Conservation (phyloP, 2,888 invertebrate genomes). For the Drosophila peninsularis region DNA sequence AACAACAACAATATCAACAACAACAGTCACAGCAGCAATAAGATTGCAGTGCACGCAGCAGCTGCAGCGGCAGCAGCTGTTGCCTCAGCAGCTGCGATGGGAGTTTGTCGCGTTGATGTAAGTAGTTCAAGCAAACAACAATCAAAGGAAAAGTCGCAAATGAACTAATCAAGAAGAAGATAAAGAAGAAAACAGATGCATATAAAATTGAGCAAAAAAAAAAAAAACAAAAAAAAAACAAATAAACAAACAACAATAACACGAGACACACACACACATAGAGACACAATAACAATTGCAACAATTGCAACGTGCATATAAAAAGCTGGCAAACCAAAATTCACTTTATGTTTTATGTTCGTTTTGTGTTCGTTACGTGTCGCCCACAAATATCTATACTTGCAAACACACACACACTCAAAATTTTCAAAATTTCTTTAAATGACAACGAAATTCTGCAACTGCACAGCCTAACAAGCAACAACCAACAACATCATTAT, state of each 20-base stretch:
- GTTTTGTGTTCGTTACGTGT: slow-evolving; percentile 60
- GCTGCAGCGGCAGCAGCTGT: slow-evolving; percentile 57
- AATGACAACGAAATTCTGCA: background rate
- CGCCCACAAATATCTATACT: slow-evolving; percentile 37
- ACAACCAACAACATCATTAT: background rate
- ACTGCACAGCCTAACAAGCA: slow-evolving; percentile 5
- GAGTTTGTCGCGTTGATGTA: slow-evolving; percentile 83
- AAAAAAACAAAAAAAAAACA: background rate
- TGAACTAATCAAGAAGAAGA: slow-evolving; percentile 2
- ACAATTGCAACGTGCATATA: slow-evolving; percentile 7
- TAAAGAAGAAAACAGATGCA: background rate
- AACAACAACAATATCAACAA: slow-evolving; percentile 15
- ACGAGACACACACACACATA: background rate
- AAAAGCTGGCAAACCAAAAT: slow-evolving; percentile 15
- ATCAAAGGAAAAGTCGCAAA: slow-evolving; percentile 1
- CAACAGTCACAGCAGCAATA: slow-evolving; percentile 26
- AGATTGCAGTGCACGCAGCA: slow-evolving; percentile 39
- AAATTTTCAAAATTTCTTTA: background rate
- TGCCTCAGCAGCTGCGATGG: slow-evolving; percentile 68
- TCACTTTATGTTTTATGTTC: slow-evolving; percentile 57
- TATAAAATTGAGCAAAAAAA: background rate
- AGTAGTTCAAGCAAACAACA: slow-evolving; percentile 56
- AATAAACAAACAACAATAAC: background rate
- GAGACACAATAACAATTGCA: background rate
- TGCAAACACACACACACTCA: slow-evolving; percentile 3